Conservation (phyloP, 92 coral and sea anemone genomes). For the Zoanthus sociatus region DNA sequence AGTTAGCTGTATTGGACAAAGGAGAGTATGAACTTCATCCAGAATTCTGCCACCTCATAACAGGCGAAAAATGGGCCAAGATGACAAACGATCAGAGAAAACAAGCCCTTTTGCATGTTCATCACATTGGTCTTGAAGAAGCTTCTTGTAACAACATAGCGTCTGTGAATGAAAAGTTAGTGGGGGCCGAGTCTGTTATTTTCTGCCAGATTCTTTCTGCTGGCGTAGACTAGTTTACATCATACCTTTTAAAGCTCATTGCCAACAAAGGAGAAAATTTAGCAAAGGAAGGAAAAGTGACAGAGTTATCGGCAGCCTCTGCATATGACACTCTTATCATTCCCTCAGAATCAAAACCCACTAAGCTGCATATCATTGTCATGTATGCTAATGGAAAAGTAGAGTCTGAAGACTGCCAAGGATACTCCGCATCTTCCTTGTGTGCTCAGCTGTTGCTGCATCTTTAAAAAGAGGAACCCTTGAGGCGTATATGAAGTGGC, state of each 20-base stretch:
- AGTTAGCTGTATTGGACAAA: slow-evolving; percentile 58
- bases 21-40: slow-evolving; percentile 66
- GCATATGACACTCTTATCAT: slow-evolving; percentile 48
- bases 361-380: slow-evolving; percentile 54
- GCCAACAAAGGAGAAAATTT: slow-evolving; percentile 43
- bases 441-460: slow-evolving; percentile 61
- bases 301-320: slow-evolving; percentile 50
- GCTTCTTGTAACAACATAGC: slow-evolving; percentile 28
- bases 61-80: neutral
- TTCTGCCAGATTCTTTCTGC: slow-evolving; percentile 52
- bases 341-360: slow-evolving; percentile 61
- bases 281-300: slow-evolving; percentile 25
- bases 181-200: slow-evolving; percentile 28
- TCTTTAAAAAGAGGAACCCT: slow-evolving; percentile 13
- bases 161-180: slow-evolving; percentile 22
- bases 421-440: slow-evolving; percentile 44
- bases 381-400: slow-evolving; percentile 62
- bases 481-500: slow-evolving; percentile 45
- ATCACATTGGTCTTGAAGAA: slow-evolving; percentile 49
- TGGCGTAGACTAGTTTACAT: slow-evolving; percentile 57
- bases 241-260: slow-evolving; percentile 31
- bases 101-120: slow-evolving; percentile 52
- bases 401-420: slow-evolving; percentile 68
- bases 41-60: slow-evolving; percentile 49
- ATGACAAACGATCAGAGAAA: slow-evolving; percentile 51